Evolutionary conservation across 2,888 invertebrate genomes (phyloP).

Genomic region (Dryomyza anilis): DNA sequence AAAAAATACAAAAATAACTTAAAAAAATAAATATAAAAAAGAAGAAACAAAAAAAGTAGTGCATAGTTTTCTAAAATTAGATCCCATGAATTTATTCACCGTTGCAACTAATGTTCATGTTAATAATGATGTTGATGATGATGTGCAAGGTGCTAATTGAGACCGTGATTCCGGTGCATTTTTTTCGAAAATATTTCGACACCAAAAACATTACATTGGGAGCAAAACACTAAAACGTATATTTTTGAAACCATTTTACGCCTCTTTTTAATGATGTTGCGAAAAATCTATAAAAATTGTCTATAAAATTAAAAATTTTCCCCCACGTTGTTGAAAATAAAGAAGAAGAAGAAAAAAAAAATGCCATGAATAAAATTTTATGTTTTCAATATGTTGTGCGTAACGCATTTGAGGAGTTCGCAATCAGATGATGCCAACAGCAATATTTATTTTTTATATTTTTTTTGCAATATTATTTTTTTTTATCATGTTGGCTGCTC

Average conservation of each 20-base stretch:
- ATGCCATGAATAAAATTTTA: not conserved
- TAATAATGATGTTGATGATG: too few relatives aligned
- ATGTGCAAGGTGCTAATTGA: not conserved
- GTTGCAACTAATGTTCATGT: too few relatives aligned
- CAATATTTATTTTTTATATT: not conserved
- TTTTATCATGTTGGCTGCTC: not conserved
- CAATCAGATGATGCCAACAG: not conserved
- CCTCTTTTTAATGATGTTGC: not conserved
- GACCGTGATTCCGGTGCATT: not conserved
- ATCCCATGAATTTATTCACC: too few relatives aligned
- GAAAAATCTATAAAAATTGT: too few relatives aligned
- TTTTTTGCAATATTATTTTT: not conserved
- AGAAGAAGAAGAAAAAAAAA: too few relatives aligned
- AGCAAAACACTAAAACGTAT: not conserved
- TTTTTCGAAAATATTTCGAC: not conserved
- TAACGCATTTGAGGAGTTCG: not conserved
- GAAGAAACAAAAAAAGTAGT: not conserved
- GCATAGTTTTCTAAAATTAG: not conserved
- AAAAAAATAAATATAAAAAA: not conserved
- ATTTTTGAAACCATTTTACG: not conserved
- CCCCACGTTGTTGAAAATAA: too few relatives aligned
- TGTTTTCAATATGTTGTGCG: not conserved
- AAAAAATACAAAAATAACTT: not conserved
- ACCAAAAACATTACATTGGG: not conserved
- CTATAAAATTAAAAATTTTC: too few relatives aligned